Evolutionary conservation across 1,140 invertebrate species (phyloP), one percentile per base, ranked within the genome.

Genomic region (Calosoma granatense): DNA sequence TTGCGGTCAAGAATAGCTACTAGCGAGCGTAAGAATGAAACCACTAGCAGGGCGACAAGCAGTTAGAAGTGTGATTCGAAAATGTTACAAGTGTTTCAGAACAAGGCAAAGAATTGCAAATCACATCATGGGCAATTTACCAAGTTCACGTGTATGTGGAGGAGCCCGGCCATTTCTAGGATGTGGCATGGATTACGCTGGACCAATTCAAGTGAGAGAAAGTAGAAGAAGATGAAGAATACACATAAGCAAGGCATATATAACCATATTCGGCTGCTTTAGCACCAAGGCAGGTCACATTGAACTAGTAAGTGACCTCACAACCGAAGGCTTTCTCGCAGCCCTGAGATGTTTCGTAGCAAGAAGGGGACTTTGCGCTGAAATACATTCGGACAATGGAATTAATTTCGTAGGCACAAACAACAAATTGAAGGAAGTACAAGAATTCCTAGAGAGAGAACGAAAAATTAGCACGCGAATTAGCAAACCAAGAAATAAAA

Each of bases 331-430:
- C 9, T 69, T 71, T 55, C 47, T 72, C 14, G 60, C 64, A 54
- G 60, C 64, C 4, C 63, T 73, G 4, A 52, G 58, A 26, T 51
- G 68, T 52, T 72, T 73, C 53, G 60, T 59, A 2, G 19, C 62
- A 14, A 41, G 65, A 55, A 54, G 63, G 23, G 60, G 64, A 58
- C 51, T 60, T 14, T 59, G 59, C 15, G 23, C 15, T 1, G 57
- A 56, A 9, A 58, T 69, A n/a, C 64, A 64, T 51, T 60, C 39
- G 22, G 68, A 69, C 43, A 64, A 64, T 53, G 66, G 60, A 0
- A 58, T 55, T 0, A 66, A 69, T 55, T 72, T 72, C 58, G 54
- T 63, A 6, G 61, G 62, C 1, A 54, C 61, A 12, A 56, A 58
- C n/a, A 22, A 54, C 6, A 54, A 61, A 51, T 15, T 58, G 17